Evolutionary conservation across 2,797 vertebrate genomes (phyloP).

Genomic region (Salmo trutta): DNA sequence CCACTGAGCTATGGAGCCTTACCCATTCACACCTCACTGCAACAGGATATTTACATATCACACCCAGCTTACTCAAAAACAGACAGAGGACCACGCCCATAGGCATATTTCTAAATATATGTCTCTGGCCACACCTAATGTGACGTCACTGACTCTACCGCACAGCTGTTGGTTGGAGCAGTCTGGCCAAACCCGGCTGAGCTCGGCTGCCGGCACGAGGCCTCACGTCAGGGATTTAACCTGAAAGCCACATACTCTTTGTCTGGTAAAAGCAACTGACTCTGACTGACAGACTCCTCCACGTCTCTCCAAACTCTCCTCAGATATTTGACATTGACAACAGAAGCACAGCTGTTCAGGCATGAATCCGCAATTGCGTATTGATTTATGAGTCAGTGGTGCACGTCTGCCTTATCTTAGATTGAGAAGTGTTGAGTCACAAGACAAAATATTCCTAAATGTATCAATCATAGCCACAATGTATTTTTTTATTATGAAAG

Average conservation of each 20-base stretch:
- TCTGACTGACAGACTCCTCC: background rate
- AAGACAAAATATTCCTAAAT: background rate
- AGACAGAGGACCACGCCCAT: background rate
- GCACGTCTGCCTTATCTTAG: background rate
- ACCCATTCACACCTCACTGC: background rate
- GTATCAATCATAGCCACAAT: background rate
- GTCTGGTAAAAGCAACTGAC: background rate
- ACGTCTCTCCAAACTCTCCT: background rate
- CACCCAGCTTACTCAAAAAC: background rate
- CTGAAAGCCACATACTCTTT: background rate
- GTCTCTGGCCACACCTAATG: background rate
- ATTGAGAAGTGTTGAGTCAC: background rate
- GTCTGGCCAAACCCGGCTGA: background rate
- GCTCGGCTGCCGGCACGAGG: background rate
- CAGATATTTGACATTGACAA: background rate
- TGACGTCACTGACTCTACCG: background rate
- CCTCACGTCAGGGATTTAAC: background rate
- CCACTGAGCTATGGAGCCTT: constrained; percentile 11
- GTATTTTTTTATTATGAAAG: background rate
- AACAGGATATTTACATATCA: background rate
- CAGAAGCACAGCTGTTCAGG: background rate
- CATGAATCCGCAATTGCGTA: background rate
- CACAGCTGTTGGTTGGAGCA: background rate
- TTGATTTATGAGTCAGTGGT: background rate
- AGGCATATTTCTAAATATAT: background rate